Conservation (phyloP, 2,888 invertebrate genomes). For the Amphiduros pacificus region DNA sequence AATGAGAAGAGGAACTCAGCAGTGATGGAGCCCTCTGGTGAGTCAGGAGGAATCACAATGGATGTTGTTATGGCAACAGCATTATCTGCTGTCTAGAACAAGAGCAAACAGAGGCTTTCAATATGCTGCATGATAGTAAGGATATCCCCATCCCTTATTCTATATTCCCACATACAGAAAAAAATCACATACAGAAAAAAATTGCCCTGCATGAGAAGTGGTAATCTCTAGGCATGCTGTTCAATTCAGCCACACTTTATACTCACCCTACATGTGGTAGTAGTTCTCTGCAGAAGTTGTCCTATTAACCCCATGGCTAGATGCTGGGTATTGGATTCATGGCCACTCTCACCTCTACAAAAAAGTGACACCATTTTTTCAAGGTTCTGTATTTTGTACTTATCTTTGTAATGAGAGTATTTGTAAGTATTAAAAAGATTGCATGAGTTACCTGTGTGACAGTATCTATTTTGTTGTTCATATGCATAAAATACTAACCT, state of each 20-base stretch:
- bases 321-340: constrained; percentile 54
- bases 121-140: too few relatives aligned
- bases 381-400: too few relatives aligned
- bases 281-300: constrained; percentile 43
- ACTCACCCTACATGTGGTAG: constrained; percentile 40
- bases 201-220: too few relatives aligned
- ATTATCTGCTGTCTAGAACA: too few relatives aligned
- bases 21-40: constrained; percentile 28
- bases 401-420: too few relatives aligned
- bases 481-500: constrained; percentile 34
- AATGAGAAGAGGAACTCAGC: constrained; percentile 49
- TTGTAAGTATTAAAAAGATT: neutral
- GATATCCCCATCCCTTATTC: too few relatives aligned
- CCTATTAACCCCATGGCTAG: constrained; percentile 55
- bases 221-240: too few relatives aligned
- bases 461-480: neutral
- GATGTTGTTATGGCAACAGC: constrained; percentile 8
- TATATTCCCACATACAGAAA: too few relatives aligned
- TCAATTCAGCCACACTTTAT: too few relatives aligned
- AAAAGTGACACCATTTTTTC: too few relatives aligned
- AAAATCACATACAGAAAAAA: too few relatives aligned
- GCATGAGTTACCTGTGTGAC: neutral
- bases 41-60: neutral
- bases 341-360: constrained; percentile 48
- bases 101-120: too few relatives aligned